Percentiles rank a stretch among this genome's conserved stretches.
phyloP scores from a whole-genome alignment of 1,140 invertebrate species.

The Helicoverpa armigera region DNA sequence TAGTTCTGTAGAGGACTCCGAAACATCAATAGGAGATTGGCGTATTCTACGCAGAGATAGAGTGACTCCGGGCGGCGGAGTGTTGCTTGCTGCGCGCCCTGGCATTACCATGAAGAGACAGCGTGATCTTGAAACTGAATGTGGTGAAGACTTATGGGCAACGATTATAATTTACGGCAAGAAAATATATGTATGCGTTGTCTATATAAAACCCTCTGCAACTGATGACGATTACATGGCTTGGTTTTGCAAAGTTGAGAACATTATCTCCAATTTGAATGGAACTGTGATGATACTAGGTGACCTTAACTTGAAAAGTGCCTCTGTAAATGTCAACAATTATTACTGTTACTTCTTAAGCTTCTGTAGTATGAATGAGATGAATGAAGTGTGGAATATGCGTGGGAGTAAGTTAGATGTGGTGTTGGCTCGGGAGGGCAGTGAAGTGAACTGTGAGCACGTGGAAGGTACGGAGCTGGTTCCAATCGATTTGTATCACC shows the following conservation, averaged over 20 bases:
- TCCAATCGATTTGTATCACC: too few relatives aligned
- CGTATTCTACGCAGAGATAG: conserved; percentile 14
- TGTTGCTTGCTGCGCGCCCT: neutral
- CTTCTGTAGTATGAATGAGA: conserved; percentile 46
- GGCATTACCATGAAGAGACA: neutral
- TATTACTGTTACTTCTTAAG: conserved; percentile 50
- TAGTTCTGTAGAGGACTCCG: neutral
- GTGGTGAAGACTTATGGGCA: conserved; percentile 25
- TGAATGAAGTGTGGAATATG: conserved; percentile 41
- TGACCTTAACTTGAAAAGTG: conserved; percentile 54
- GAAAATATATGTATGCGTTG: conserved; percentile 46
- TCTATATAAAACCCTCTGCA: conserved; percentile 43
- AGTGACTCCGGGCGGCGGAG: neutral
- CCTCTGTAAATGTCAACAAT: conserved; percentile 49
- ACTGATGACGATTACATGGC: conserved; percentile 45
- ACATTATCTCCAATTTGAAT: conserved; percentile 5
- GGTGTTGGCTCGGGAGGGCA: conserved; percentile 37
- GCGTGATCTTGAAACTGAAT: neutral
- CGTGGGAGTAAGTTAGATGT: conserved; percentile 48
- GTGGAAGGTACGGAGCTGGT: too few relatives aligned
- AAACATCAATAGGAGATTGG: neutral
- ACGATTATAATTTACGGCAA: conserved; percentile 6
- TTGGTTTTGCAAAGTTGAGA: conserved; percentile 49
- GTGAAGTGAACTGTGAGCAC: too few relatives aligned
- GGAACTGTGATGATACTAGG: conserved; percentile 45